A percentile compares a stretch with the other conserved stretches of the same genome.
phyloP scores from a whole-genome alignment of 2,797 vertebrate genomes.

The Dicrostonyx torquatus region DNA sequence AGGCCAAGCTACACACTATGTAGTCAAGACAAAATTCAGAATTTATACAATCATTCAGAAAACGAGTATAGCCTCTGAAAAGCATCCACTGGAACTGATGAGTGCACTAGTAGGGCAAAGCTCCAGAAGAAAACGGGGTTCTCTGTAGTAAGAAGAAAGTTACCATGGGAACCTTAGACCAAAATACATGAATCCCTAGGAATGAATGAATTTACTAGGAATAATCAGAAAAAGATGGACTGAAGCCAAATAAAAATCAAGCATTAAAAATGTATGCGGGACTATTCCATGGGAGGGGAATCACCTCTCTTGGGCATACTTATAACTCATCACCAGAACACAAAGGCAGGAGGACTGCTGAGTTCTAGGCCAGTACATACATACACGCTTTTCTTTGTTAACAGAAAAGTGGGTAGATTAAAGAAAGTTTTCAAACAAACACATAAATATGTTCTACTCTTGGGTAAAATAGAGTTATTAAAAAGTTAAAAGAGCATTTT shows the following conservation, averaged over 20 bases:
- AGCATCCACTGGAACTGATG: not conserved
- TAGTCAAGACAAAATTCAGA: slow-evolving; percentile 34
- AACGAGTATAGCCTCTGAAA: slow-evolving; percentile 58
- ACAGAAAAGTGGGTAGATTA: not conserved
- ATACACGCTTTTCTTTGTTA: not conserved
- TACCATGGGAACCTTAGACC: not conserved
- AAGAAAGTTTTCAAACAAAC: slow-evolving; percentile 22
- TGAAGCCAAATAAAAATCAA: not conserved
- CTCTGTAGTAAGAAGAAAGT: slow-evolving; percentile 1
- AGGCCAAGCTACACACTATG: slow-evolving; percentile 56
- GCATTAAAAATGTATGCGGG: not conserved
- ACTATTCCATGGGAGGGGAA: not conserved
- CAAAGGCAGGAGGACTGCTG: not conserved
- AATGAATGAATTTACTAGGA: slow-evolving; percentile 12
- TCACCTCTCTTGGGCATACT: not conserved
- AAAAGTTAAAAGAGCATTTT: not conserved
- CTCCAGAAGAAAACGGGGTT: not conserved
- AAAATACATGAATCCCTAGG: not conserved
- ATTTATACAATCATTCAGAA: slow-evolving; percentile 35
- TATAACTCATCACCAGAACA: not conserved
- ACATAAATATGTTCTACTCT: slow-evolving; percentile 1
- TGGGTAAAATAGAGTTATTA: not conserved
- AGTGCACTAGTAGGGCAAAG: not conserved
- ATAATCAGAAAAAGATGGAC: not conserved
- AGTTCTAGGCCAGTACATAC: not conserved